A percentile compares a stretch with the other conserved stretches of the same genome.
Conservation (phyloP, 2,888 invertebrate species). For the Therioaphis trifolii region DNA sequence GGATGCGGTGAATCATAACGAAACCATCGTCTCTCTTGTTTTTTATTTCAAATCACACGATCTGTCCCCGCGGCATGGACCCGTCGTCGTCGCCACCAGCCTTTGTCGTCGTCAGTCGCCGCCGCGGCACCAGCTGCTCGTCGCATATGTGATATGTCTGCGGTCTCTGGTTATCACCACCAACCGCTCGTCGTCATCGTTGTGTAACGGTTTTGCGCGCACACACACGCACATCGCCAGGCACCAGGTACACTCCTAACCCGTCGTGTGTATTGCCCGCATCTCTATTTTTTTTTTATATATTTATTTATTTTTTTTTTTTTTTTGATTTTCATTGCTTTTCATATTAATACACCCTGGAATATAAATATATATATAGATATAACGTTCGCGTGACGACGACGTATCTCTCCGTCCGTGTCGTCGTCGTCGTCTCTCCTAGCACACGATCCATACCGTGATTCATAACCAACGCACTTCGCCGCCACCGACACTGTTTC, state of each 20-base stretch:
- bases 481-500: no score
- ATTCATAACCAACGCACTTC: no score
- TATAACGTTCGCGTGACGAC: not conserved
- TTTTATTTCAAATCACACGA: no score
- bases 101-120: not conserved
- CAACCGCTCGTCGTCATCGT: conserved; percentile 3
- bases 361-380: no score
- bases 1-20: no score
- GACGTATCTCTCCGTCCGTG: not conserved
- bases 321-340: no score
- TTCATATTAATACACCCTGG: no score
- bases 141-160: conserved; percentile 39
- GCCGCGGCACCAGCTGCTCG: not conserved
- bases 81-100: conserved; percentile 7
- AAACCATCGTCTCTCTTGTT: no score
- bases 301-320: no score
- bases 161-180: conserved; percentile 52
- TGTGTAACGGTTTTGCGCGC: conserved; percentile 53
- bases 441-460: no score
- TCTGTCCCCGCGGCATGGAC: conserved; percentile 16
- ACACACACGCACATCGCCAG: not conserved
- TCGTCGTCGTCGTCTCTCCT: not conserved
- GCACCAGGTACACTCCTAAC: not conserved
- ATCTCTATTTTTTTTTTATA: no score
- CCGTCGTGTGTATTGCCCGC: no score